A percentile compares a stretch with the other conserved stretches of the same genome.
phyloP scores from a whole-genome alignment of 2,888 invertebrate genomes.

The Diarsia mendica region DNA sequence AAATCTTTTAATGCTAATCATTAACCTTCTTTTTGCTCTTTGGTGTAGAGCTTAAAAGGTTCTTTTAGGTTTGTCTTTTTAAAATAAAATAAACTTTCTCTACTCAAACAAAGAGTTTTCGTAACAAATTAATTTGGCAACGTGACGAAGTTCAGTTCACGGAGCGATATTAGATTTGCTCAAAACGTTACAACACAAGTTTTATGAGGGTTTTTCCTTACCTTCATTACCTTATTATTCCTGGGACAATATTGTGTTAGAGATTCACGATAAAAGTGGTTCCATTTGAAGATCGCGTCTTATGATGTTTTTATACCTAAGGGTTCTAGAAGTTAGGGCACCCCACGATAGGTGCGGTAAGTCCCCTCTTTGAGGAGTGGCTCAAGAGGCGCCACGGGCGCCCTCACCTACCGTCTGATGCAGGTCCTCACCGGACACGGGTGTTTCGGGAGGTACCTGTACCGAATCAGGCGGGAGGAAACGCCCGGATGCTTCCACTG shows the following conservation, averaged over 20 bases:
- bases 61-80: neutral
- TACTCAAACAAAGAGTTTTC: constrained; percentile 17
- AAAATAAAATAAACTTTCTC: constrained; percentile 1
- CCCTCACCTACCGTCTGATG: too few relatives aligned
- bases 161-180: constrained; percentile 43
- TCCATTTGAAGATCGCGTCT: neutral
- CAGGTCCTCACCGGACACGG: too few relatives aligned
- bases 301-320: neutral
- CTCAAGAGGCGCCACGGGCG: too few relatives aligned
- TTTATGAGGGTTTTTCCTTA: constrained; percentile 32
- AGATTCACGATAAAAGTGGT: neutral
- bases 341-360: too few relatives aligned
- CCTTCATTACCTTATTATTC: constrained; percentile 48
- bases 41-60: neutral
- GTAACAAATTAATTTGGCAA: constrained; percentile 50
- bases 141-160: constrained; percentile 31
- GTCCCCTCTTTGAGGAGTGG: too few relatives aligned
- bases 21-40: constrained; percentile 4
- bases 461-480: too few relatives aligned
- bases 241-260: constrained; percentile 39
- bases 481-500: too few relatives aligned
- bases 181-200: constrained; percentile 41
- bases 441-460: too few relatives aligned
- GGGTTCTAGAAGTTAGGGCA: neutral
- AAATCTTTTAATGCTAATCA: neutral